phyloP scores from a whole-genome alignment of 2,113 vertebrate genomes.

The Gopherus flavomarginatus region DNA sequence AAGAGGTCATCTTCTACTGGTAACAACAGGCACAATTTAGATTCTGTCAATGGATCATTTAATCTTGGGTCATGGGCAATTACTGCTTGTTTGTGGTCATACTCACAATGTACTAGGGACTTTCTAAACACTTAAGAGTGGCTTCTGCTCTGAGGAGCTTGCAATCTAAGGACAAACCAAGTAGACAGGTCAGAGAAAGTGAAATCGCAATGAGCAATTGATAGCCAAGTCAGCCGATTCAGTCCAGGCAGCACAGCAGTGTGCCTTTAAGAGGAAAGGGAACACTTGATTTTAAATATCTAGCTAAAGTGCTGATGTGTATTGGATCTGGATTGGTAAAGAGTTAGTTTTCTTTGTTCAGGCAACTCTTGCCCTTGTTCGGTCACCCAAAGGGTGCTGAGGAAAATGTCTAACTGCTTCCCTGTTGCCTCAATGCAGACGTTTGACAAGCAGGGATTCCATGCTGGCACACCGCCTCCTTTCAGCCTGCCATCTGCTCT shows the following conservation, averaged over 20 bases:
- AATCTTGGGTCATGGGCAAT: background rate
- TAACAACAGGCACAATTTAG: background rate
- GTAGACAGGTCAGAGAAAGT: background rate
- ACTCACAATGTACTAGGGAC: background rate
- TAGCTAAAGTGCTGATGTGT: background rate
- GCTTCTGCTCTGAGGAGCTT: background rate
- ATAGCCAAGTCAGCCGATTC: background rate
- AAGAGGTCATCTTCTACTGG: background rate
- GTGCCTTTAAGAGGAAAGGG: background rate
- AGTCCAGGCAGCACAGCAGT: background rate
- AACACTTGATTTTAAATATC: background rate
- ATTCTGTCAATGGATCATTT: background rate
- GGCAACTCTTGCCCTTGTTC: background rate
- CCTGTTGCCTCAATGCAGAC: conserved; percentile 73
- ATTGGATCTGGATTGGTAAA: background rate
- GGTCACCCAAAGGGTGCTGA: accelerated
- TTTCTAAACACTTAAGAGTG: background rate
- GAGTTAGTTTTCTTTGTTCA: background rate
- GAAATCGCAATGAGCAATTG: background rate
- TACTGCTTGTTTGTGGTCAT: background rate
- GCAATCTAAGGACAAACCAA: background rate
- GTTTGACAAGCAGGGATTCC: conserved; percentile 98
- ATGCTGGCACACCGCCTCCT: conserved; percentile 91
- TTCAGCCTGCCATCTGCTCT: conserved; percentile 96
- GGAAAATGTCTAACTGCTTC: background rate